Conservation (phyloP, 1,140 invertebrate species). For the Drosophila leontia region DNA sequence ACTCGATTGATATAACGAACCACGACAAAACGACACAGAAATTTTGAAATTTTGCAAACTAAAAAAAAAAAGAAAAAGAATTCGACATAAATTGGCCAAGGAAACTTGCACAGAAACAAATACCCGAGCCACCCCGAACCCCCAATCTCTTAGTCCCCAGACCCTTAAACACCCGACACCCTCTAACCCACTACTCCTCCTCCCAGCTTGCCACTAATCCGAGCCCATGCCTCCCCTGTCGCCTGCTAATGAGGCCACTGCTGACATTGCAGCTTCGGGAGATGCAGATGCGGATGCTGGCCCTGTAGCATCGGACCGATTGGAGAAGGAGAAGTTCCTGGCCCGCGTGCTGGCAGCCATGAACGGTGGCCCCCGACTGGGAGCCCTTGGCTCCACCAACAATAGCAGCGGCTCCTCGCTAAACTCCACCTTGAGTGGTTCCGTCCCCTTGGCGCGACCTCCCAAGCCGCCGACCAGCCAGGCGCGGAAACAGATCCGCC, state of each 20-base stretch:
- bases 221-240: conserved; percentile 64
- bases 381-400: conserved; percentile 42
- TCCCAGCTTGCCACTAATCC: conserved; percentile 46
- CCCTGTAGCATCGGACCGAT: conserved; percentile 44
- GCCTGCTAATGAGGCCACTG: conserved; percentile 64
- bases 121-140: neutral
- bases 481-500: conserved; percentile 69
- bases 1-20: conserved; percentile 40
- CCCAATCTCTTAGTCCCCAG: neutral
- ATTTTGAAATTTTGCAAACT: conserved; percentile 40
- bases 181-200: conserved; percentile 11
- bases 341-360: conserved; percentile 73
- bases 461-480: conserved; percentile 69
- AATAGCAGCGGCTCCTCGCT: conserved; percentile 66
- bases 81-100: conserved; percentile 46
- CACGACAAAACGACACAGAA: conserved; percentile 47
- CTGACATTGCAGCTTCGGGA: conserved; percentile 69
- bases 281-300: conserved; percentile 17
- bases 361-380: conserved; percentile 58
- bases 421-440: conserved; percentile 52
- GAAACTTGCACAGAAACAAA: conserved; percentile 41
- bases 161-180: neutral
- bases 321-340: conserved; percentile 69
- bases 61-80: conserved; percentile 12
- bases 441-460: conserved; percentile 34